A percentile compares a stretch with the other conserved stretches of the same genome.
These are phyloP conservation scores for Saccopteryx bilineata DNA, from an alignment of 2,113 vertebrate genomes.

Conservation along the genomic window DNA sequence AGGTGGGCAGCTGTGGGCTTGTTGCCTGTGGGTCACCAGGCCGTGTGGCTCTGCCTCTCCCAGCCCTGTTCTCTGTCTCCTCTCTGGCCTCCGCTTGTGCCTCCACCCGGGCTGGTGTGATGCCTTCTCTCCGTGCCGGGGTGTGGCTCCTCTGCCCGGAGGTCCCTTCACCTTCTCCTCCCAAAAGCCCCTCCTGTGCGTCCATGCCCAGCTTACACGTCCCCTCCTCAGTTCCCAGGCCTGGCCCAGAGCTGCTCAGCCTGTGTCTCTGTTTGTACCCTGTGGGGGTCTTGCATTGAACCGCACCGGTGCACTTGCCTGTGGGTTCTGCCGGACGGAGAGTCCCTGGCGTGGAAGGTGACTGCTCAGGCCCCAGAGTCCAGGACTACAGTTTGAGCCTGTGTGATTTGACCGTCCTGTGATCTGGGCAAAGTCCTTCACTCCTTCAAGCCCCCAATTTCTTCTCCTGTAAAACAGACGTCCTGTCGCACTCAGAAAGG, in stretches of 20 bases:
- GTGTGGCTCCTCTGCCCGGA: no score
- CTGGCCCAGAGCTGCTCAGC: not conserved
- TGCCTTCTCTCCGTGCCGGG: no score
- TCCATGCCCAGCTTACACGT: not conserved
- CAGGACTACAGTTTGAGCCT: not conserved
- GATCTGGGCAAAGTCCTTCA: no score
- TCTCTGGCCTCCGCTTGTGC: not conserved
- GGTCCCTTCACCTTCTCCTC: no score
- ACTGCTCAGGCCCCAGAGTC: not conserved
- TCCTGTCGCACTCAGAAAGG: no score
- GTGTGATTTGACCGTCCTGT: not conserved
- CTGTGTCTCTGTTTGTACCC: not conserved
- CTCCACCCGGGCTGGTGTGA: not conserved
- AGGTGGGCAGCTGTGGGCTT: not conserved
- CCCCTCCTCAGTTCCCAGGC: not conserved
- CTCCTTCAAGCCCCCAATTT: not conserved
- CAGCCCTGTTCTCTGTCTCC: not conserved
- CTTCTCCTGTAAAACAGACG: not conserved
- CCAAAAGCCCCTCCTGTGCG: not conserved
- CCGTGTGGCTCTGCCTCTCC: not conserved
- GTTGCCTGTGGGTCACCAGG: not conserved
- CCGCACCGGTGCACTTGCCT: not conserved
- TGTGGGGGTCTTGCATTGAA: no score
- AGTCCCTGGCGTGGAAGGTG: constrained; percentile 6
- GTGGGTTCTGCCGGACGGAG: not conserved